phyloP scores from a whole-genome alignment of 2,797 vertebrate species.

The Alauda arvensis region DNA sequence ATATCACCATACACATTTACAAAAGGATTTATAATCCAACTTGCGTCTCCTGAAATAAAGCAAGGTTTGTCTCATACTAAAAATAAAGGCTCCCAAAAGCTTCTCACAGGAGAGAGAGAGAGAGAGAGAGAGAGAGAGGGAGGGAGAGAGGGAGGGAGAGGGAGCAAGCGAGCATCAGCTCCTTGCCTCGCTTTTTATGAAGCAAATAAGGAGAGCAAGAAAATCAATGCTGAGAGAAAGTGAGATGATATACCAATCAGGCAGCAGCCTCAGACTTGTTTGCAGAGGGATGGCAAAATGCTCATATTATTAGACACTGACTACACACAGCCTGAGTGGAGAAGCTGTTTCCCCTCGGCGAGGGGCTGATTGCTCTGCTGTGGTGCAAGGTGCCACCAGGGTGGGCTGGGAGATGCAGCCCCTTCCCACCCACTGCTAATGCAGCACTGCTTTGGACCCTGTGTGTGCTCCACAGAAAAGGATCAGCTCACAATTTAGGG shows the following conservation, averaged over 20 bases:
- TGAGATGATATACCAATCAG: slow-evolving; percentile 79
- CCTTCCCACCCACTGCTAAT: slow-evolving; percentile 8
- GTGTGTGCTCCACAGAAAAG: background rate
- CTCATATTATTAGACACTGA: slow-evolving; percentile 71
- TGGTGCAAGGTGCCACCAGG: slow-evolving; percentile 32
- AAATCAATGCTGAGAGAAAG: slow-evolving; percentile 78
- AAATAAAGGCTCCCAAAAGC: slow-evolving; percentile 74
- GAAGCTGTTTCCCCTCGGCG: slow-evolving; percentile 35
- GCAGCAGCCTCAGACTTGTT: slow-evolving; percentile 74
- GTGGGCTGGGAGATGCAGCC: slow-evolving; percentile 31
- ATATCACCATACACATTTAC: slow-evolving; percentile 99
- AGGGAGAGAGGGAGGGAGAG: slow-evolving; percentile 5
- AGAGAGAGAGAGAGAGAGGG: slow-evolving; percentile 16
- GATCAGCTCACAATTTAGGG: background rate
- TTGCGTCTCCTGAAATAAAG: slow-evolving; percentile 75
- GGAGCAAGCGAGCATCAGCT: slow-evolving; percentile 59
- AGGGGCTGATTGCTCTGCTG: slow-evolving; percentile 43
- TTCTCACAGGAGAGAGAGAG: slow-evolving; percentile 64
- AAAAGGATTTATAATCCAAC: slow-evolving; percentile 83
- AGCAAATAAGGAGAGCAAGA: slow-evolving; percentile 75
- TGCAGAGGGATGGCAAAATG: slow-evolving; percentile 71
- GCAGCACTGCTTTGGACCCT: background rate
- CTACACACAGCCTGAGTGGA: slow-evolving; percentile 56
- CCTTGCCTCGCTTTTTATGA: slow-evolving; percentile 73
- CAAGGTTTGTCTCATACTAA: slow-evolving; percentile 82